Evolutionary conservation across 2,113 vertebrate genomes (phyloP), one percentile per base, ranked within the genome.

Genomic region (Anseranas semipalmata): DNA sequence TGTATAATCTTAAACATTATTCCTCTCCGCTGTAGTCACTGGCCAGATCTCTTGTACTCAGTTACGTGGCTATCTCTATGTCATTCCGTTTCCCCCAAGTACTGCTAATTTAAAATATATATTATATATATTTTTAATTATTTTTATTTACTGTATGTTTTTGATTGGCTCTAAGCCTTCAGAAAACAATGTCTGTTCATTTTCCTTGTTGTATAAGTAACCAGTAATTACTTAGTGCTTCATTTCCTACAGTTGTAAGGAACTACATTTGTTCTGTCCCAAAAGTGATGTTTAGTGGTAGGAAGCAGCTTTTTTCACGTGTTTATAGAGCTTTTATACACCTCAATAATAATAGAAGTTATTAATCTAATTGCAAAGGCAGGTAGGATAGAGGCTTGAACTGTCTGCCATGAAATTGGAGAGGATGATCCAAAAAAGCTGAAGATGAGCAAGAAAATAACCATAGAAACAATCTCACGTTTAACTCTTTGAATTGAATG

Each of bases 1-100:
- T 81, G 78, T 95, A 91, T 89, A 20, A 85, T 92, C 94, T 95
- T 74, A 66, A 94, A 43, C 15, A 35, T 76, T 45, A 7, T 62
- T 79, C 50, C 8, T 85, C 22, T 72, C 53, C 10, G 3, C 46
- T 65, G 4, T n/a, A 90, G 50, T 59, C 48, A 7, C 35, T 87
- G 73, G 35, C 68, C 33, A 65, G 12, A 25, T 63, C 52, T 77
- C 32, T 55, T 74, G 10, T 37, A 18, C 65, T 89, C 48, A n/a
- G 17, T 56, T 62, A 10, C 58, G 56, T 70, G 52, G 46, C 35
- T 52, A 0, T 68, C 41, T 93, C 56, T 65, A 1, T 35, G 35
- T 74, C 32, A 30, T 48, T 33, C 55, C 77, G 24, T 30, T 85
- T 73, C 8, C 2, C 1, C 20, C 7, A 5, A 0, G 0, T 20